These are phyloP conservation scores for Oncopeltus fasciatus DNA, from an alignment of 1,140 invertebrate genomes.

Conservation along the genomic window DNA sequence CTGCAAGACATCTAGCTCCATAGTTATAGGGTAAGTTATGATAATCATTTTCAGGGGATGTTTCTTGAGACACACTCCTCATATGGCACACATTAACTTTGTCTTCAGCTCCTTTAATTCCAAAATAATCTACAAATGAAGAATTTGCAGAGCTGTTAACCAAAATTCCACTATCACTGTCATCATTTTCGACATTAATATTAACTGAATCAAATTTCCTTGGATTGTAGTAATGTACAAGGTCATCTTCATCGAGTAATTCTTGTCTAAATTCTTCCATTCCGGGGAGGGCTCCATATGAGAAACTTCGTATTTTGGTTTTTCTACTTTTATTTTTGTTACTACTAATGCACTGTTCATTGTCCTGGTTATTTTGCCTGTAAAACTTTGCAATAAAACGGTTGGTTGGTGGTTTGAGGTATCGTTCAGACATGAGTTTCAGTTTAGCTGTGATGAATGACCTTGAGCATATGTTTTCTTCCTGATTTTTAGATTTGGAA, in stretches of 20 bases:
- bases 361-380: slow-evolving; percentile 29
- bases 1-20: not conserved
- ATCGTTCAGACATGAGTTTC: slow-evolving; percentile 51
- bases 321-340: slow-evolving; percentile 33
- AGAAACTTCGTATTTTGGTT: slow-evolving; percentile 53
- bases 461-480: slow-evolving; percentile 11
- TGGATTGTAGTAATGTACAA: slow-evolving; percentile 4
- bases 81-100: slow-evolving; percentile 10
- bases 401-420: slow-evolving; percentile 48
- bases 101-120: slow-evolving; percentile 27
- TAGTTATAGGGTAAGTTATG: slow-evolving; percentile 5
- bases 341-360: slow-evolving; percentile 25
- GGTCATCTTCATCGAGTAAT: slow-evolving; percentile 32
- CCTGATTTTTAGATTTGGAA: not conserved
- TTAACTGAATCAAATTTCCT: slow-evolving; percentile 1
- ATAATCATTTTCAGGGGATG: slow-evolving; percentile 5
- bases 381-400: slow-evolving; percentile 53
- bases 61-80: slow-evolving; percentile 15
- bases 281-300: slow-evolving; percentile 55
- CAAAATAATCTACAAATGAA: slow-evolving; percentile 46
- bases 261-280: slow-evolving; percentile 52
- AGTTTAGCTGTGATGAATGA: slow-evolving; percentile 49
- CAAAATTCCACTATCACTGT: slow-evolving; percentile 59
- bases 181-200: slow-evolving; percentile 31
- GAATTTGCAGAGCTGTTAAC: slow-evolving; percentile 54